phyloP scores from a whole-genome alignment of 1,140 invertebrate species.

The Dendrolimus kikuchii region DNA sequence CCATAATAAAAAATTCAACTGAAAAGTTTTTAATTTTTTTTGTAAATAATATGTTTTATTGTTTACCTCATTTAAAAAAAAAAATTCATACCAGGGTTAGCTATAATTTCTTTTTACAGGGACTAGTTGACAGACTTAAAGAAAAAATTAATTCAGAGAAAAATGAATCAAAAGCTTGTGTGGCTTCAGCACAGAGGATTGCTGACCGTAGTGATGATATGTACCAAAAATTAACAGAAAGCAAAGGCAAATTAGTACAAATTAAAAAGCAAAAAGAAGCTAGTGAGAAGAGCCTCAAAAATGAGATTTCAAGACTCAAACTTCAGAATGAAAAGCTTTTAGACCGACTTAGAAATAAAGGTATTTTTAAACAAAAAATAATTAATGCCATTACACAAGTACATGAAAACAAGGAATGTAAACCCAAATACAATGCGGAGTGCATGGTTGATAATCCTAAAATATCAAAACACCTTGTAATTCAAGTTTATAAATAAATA shows the following conservation, averaged over 20 bases:
- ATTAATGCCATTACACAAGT: no score
- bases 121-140: conserved; percentile 31
- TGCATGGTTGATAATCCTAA: no score
- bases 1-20: no score
- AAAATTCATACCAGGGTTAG: not conserved
- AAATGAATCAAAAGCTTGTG: conserved; percentile 56
- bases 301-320: conserved; percentile 47
- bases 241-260: conserved; percentile 36
- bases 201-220: conserved; percentile 49
- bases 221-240: conserved; percentile 38
- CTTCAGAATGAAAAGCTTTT: conserved; percentile 48
- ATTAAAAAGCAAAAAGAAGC: conserved; percentile 53
- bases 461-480: no score
- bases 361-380: conserved; percentile 21
- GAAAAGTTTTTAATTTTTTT: no score
- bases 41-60: no score
- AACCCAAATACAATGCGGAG: no score
- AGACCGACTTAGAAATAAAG: conserved; percentile 45
- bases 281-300: conserved; percentile 39
- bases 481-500: no score
- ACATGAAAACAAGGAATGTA: no score
- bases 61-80: not conserved
- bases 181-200: conserved; percentile 52
- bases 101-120: conserved; percentile 20
- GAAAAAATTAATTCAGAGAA: conserved; percentile 48